Conservation (phyloP, 2,888 invertebrate species). For the Eupeodes luniger region DNA sequence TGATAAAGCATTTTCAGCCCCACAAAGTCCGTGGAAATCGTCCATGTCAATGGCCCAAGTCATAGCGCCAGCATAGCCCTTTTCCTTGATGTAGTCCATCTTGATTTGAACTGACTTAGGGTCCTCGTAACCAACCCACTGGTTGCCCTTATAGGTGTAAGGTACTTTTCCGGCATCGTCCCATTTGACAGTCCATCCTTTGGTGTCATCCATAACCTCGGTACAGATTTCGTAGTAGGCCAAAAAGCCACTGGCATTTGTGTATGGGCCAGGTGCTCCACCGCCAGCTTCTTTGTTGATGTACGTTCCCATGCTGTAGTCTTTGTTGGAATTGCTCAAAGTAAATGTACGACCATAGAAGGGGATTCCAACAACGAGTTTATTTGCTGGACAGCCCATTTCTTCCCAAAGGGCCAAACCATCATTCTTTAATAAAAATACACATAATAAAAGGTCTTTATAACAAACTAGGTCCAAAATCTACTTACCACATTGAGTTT, state of each 20-base stretch:
- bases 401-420: conserved; percentile 94
- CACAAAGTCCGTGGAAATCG: conserved; percentile 93
- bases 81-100: conserved; percentile 94
- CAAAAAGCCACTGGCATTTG: conserved; percentile 94
- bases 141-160: conserved; percentile 93
- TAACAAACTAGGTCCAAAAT: too few relatives aligned
- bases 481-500: conserved; percentile 93
- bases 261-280: conserved; percentile 93
- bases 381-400: conserved; percentile 94
- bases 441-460: neutral
- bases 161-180: conserved; percentile 93
- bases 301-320: conserved; percentile 93
- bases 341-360: conserved; percentile 95
- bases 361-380: conserved; percentile 94
- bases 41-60: conserved; percentile 96
- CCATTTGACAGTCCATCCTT: conserved; percentile 93
- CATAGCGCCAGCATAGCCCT: conserved; percentile 95
- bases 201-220: conserved; percentile 88
- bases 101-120: conserved; percentile 92
- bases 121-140: conserved; percentile 96
- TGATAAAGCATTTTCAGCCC: conserved; percentile 90
- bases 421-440: conserved; percentile 87
- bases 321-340: conserved; percentile 91
- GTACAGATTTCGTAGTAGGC: conserved; percentile 95
- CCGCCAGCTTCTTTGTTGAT: conserved; percentile 96